These are phyloP conservation scores for Poecile atricapillus DNA, from an alignment of 2,113 vertebrate genomes.

Conservation along the genomic window DNA sequence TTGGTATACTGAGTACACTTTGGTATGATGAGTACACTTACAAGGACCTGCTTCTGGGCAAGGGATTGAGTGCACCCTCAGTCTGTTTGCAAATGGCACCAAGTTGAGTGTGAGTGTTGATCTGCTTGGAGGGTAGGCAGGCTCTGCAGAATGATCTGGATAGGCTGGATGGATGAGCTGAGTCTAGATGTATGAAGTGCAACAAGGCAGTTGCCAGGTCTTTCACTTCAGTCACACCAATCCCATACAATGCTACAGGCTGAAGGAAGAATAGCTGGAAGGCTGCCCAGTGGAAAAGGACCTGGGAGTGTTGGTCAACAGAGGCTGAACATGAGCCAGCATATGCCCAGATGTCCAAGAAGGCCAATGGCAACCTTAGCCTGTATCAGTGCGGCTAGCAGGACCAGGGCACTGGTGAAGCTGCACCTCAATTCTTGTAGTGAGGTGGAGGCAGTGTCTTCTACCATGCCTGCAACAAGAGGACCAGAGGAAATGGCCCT, in stretches of 20 bases:
- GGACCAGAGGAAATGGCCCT: not conserved
- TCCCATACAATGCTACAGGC: too few species aligned
- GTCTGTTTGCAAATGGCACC: not conserved
- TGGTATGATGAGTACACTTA: not conserved
- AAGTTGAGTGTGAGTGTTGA: not conserved
- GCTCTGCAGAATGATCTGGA: not conserved
- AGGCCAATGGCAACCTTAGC: not conserved
- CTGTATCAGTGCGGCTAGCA: not conserved
- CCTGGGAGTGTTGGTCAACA: not conserved
- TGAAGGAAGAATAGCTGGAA: not conserved
- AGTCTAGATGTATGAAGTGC: not conserved
- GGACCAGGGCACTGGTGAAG: not conserved
- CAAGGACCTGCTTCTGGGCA: not conserved
- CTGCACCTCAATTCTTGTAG: rapidly evolving
- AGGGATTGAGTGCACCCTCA: not conserved
- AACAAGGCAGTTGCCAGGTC: not conserved
- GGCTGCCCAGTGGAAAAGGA: not conserved
- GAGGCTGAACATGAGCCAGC: not conserved
- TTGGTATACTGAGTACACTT: rapidly evolving
- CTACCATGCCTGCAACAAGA: not conserved
- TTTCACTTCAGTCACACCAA: not conserved
- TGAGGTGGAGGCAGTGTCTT: not conserved
- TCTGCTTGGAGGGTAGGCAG: not conserved
- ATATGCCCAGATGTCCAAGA: too few species aligned
- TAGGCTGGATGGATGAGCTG: not conserved